phyloP scores from a whole-genome alignment of 2,113 vertebrate genomes.

The Chroicocephalus ridibundus region DNA sequence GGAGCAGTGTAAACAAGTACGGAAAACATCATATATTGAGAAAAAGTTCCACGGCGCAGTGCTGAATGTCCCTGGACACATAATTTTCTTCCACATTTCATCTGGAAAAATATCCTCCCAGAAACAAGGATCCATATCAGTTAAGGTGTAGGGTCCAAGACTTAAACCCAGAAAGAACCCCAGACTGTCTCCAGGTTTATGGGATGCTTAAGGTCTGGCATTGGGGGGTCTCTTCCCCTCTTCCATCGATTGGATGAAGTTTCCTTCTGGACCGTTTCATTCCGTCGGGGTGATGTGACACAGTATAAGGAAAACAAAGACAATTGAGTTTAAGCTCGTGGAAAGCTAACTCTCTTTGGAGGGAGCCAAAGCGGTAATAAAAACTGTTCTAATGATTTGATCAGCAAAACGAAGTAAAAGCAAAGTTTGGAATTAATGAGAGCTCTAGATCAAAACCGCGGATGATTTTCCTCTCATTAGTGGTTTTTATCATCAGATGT shows the following conservation, averaged over 20 bases:
- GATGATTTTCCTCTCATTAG: conserved; percentile 73
- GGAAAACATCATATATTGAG: neutral
- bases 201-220: neutral
- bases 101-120: neutral
- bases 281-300: neutral
- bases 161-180: neutral
- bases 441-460: conserved; percentile 68
- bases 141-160: neutral
- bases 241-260: neutral
- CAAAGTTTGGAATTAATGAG: conserved; percentile 74
- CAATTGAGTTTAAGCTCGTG: neutral
- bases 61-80: neutral
- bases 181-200: neutral
- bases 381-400: conserved; percentile 64
- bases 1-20: neutral
- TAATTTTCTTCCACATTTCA: neutral
- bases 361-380: conserved; percentile 20
- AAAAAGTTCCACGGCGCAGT: neutral
- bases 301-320: neutral
- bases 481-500: conserved; percentile 73
- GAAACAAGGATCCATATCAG: accelerated
- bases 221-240: neutral
- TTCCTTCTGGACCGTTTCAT: neutral
- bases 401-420: conserved; percentile 68
- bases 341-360: conserved; percentile 26